Conservation (phyloP, 2,797 vertebrate species). For the Propithecus deckenii region DNA sequence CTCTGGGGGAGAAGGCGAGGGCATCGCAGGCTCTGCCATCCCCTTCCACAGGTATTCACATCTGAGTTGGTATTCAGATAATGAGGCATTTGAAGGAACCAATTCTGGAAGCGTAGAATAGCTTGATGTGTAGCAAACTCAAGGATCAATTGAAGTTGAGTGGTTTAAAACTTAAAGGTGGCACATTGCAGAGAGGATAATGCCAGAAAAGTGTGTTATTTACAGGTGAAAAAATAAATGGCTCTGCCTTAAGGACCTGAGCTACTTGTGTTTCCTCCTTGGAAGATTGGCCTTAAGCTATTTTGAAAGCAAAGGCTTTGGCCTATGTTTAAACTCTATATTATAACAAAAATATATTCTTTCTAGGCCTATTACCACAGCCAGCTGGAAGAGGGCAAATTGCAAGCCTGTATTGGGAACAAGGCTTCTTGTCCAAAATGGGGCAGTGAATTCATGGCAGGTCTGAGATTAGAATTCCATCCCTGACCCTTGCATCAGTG, state of each 20-base stretch:
- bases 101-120: not conserved
- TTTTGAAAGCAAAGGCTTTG: not conserved
- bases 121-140: not conserved
- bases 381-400: not conserved
- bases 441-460: not conserved
- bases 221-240: not conserved
- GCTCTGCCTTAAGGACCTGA: not conserved
- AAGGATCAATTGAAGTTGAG: not conserved
- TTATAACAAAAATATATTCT: not conserved
- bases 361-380: not conserved
- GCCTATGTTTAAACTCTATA: not conserved
- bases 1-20: not conserved
- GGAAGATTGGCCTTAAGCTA: not conserved
- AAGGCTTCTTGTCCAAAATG: not conserved
- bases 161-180: not conserved
- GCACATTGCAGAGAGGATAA: not conserved
- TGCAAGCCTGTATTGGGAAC: not conserved
- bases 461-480: not conserved
- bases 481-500: rapidly evolving
- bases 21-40: not conserved
- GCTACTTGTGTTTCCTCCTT: not conserved
- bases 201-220: not conserved
- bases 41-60: rapidly evolving
- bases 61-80: not conserved
- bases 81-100: not conserved